Evolutionary conservation across 1,140 invertebrate genomes (phyloP), one percentile per base, ranked within the genome.

Genomic region (Pseudomyrmex cubaensis): DNA sequence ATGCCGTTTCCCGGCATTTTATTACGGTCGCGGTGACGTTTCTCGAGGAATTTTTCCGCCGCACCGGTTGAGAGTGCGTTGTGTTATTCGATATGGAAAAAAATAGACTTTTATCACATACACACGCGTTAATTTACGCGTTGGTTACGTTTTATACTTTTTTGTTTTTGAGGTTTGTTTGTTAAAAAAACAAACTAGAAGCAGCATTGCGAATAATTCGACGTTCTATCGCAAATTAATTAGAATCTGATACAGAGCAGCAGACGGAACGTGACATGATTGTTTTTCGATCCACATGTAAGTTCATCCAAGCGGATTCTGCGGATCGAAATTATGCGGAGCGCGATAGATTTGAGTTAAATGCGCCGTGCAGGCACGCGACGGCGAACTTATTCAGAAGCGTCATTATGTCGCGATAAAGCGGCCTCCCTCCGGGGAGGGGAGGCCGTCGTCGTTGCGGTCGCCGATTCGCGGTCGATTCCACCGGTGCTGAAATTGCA

Each of bases 371-470:
- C n/a, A 15, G 17, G 64, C 25, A 62, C 8, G 63, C 2, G 52
- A 67, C 48, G 25, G 1, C 46, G 13, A 59, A 91, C 90, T 91
- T 90, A 90, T 90, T 90, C 87, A 82, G 69, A 86, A 83, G 64
- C 85, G 61, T 90, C 85, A 90, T 91, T 90, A 91, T 90, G 85
- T 90, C 84, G 83, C 82, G 7, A 85, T 84, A 77, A 76, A 63
- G 63, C 72, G 59, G 59, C 63, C 72, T 35, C 35, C 35, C 35
- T 5, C 4, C 5, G 1, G 35, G 35, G 5, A 0, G 0, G 35
- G 35, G 35, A 1, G 35, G 63, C 74, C 75, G 83, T 62, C 74
- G 57, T 67, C 80, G 63, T 85, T 88, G 85, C 86, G 86, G 85
- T 84, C 57, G 75, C 72, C 44, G 67, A 35, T 17, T 62, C 20